phyloP scores from a whole-genome alignment of 2,797 vertebrate species.

The Pipistrellus kuhlii region DNA sequence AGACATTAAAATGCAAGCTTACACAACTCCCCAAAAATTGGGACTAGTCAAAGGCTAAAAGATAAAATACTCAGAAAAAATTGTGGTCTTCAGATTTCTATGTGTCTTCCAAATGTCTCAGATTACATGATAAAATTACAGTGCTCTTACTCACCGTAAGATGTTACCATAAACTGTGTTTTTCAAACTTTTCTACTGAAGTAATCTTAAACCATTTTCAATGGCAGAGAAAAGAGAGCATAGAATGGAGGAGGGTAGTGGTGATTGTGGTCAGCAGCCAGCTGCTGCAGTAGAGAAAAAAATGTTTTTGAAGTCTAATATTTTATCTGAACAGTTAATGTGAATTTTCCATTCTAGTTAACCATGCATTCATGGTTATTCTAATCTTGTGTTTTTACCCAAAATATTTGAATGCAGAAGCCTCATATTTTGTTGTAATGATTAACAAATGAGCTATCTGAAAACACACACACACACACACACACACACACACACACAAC shows the following conservation, averaged over 20 bases:
- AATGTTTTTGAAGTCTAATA: slow-evolving; percentile 6
- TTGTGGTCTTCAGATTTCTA: background rate
- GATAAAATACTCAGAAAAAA: background rate
- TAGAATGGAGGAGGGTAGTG: background rate
- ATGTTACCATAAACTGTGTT: background rate
- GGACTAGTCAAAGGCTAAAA: background rate
- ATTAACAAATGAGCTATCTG: background rate
- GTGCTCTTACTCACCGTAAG: background rate
- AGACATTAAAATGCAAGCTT: background rate
- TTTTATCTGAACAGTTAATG: slow-evolving; percentile 65
- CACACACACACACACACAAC: background rate
- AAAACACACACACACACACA: background rate
- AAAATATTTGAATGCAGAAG: slow-evolving; percentile 3
- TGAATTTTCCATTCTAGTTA: slow-evolving; percentile 62
- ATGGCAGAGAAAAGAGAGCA: background rate
- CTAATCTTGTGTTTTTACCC: slow-evolving; percentile 48
- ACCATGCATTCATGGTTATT: slow-evolving; percentile 15
- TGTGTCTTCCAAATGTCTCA: slow-evolving; percentile 1
- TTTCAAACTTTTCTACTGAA: slow-evolving; percentile 4
- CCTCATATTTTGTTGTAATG: slow-evolving; percentile 5
- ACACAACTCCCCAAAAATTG: background rate
- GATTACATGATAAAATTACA: background rate
- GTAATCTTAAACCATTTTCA: background rate
- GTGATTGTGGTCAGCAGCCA: background rate
- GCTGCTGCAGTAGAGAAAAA: slow-evolving; percentile 25